Conservation (phyloP, 2,113 vertebrate species). For the Speoplatyrhinus poulsoni region DNA sequence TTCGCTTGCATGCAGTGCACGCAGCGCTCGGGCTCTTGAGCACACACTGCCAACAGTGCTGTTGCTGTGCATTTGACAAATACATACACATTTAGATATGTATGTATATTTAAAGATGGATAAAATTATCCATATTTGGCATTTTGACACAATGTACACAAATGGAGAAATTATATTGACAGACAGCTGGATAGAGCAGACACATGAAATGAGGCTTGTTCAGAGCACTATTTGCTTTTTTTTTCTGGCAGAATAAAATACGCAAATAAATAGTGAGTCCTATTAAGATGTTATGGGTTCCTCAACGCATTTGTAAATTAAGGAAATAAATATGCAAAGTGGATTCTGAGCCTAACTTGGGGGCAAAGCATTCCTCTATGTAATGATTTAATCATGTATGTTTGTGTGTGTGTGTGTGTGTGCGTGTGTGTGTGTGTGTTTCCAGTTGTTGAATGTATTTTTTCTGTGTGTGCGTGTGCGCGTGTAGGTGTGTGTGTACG, state of each 20-base stretch:
- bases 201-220: slow-evolving; percentile 7
- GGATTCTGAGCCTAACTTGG: not conserved
- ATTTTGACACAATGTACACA: too few species aligned
- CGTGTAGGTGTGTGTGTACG: not conserved
- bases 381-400: not conserved
- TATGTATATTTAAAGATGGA: too few species aligned
- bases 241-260: not conserved
- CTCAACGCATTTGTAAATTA: not conserved
- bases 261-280: not conserved
- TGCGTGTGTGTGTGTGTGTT: not conserved
- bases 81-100: too few species aligned
- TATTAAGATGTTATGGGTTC: not conserved
- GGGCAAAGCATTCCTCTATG: not conserved
- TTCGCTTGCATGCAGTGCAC: too few species aligned
- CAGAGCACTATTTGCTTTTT: slow-evolving; percentile 8
- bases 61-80: too few species aligned
- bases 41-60: too few species aligned
- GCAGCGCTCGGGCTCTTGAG: too few species aligned
- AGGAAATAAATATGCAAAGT: not conserved
- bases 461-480: not conserved
- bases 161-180: slow-evolving; percentile 5
- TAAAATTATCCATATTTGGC: too few species aligned
- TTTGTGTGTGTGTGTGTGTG: not conserved
- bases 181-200: slow-evolving; percentile 20
- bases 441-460: not conserved